These are phyloP conservation scores for Tyrannus savana DNA, from an alignment of 2,113 vertebrate genomes.

Conservation along the genomic window DNA sequence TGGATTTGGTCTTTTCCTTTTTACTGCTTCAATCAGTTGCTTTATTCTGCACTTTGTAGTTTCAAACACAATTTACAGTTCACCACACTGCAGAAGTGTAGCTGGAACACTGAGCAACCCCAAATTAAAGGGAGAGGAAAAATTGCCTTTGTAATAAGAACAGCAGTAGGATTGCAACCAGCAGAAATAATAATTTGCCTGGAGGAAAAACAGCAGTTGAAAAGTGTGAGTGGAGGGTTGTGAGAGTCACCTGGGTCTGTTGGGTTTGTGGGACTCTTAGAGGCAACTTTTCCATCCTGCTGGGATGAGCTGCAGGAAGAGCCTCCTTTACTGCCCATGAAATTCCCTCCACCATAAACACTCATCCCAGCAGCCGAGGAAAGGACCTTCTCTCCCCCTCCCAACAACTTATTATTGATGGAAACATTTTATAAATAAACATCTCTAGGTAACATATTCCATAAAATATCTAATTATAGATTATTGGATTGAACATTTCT, in stretches of 20 bases:
- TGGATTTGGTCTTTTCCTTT: not conserved
- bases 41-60: constrained; percentile 32
- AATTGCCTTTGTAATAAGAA: constrained; percentile 22
- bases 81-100: not conserved
- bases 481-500: constrained; percentile 71
- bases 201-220: not conserved
- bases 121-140: constrained; percentile 45
- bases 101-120: constrained; percentile 6
- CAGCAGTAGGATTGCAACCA: not conserved
- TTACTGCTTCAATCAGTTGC: constrained; percentile 24
- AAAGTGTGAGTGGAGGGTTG: not conserved
- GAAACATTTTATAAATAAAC: constrained; percentile 66
- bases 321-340: not conserved
- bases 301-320: not conserved
- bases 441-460: constrained; percentile 58
- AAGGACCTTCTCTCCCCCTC: not conserved
- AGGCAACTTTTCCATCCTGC: not conserved
- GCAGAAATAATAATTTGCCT: not conserved
- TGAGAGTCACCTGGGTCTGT: not conserved
- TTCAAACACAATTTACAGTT: constrained; percentile 38
- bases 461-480: constrained; percentile 71
- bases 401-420: constrained; percentile 40
- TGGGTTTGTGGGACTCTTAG: not conserved
- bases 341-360: not conserved
- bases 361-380: not conserved